Conservation (phyloP, 2,888 invertebrate species). For the Brenthis daphne region DNA sequence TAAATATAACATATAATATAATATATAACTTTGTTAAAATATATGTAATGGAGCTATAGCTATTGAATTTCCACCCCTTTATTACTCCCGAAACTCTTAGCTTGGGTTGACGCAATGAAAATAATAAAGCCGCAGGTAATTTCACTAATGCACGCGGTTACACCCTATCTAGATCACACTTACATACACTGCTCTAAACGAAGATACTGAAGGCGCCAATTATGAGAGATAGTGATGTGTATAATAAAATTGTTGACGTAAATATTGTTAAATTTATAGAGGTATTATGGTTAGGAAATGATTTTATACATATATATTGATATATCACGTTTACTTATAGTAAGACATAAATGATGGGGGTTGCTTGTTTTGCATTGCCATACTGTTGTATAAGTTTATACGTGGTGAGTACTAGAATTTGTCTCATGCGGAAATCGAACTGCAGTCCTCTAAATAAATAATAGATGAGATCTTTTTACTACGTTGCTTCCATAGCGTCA, state of each 20-base stretch:
- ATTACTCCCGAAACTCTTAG: slow-evolving; percentile 51
- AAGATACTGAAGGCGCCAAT: slow-evolving; percentile 74
- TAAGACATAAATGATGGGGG: no score
- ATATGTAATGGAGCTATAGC: slow-evolving; percentile 9
- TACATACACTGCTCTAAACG: slow-evolving; percentile 54
- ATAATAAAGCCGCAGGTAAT: slow-evolving; percentile 80
- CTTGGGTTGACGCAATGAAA: slow-evolving; percentile 74
- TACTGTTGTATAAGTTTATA: no score
- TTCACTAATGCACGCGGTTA: slow-evolving; percentile 81
- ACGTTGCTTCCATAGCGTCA: no score
- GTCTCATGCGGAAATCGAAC: no score
- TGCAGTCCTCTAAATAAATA: no score
- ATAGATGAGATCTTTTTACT: no score
- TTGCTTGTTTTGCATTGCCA: no score
- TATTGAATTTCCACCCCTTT: slow-evolving; percentile 45
- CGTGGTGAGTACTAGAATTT: no score
- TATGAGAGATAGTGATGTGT: slow-evolving; percentile 44
- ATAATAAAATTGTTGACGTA: slow-evolving; percentile 17
- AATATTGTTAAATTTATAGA: slow-evolving; percentile 3
- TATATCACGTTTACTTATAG: no score
- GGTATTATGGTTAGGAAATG: no score
- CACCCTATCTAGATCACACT: slow-evolving; percentile 77
- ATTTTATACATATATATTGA: no score
- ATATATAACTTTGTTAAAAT: slow-evolving; percentile 12
- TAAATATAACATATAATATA: background rate